phyloP scores from a whole-genome alignment of 2,113 vertebrate species.

The Hydrolagus affinis region DNA sequence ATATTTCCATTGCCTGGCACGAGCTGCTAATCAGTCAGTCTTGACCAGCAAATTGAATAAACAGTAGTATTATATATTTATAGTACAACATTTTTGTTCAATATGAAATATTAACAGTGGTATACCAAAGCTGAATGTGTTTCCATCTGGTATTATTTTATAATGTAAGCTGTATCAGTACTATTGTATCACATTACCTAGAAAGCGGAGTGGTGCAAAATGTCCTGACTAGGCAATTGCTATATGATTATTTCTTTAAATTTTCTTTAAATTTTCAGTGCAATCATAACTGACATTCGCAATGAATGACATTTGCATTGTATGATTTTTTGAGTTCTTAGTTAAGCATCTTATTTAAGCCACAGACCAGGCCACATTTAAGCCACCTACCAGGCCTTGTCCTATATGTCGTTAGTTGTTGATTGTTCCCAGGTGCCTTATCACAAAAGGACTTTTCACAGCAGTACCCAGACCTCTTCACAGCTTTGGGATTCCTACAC shows the following conservation, averaged over 20 bases:
- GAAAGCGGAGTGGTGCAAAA: too few relatives aligned
- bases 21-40: not conserved
- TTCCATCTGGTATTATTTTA: too few relatives aligned
- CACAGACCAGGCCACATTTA: not conserved
- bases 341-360: too few relatives aligned
- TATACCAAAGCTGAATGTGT: not conserved
- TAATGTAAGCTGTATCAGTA: too few relatives aligned
- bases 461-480: conserved; percentile 43
- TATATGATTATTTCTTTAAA: too few relatives aligned
- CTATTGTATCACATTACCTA: too few relatives aligned
- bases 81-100: too few relatives aligned
- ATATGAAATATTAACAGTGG: not conserved
- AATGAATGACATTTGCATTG: conserved; percentile 46
- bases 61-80: too few relatives aligned
- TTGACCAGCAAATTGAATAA: not conserved
- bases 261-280: not conserved
- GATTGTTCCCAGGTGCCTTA: conserved; percentile 49
- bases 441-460: conserved; percentile 44
- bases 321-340: too few relatives aligned
- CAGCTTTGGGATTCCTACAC: conserved; percentile 45
- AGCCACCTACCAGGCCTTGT: conserved; percentile 72
- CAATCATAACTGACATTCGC: conserved; percentile 35
- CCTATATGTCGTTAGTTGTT: conserved; percentile 60
- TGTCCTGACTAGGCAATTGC: too few relatives aligned
- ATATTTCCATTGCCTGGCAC: not conserved